These are phyloP conservation scores for Anarhynchus alexandrinus DNA, from an alignment of 2,113 vertebrate species.

Conservation along the genomic window DNA sequence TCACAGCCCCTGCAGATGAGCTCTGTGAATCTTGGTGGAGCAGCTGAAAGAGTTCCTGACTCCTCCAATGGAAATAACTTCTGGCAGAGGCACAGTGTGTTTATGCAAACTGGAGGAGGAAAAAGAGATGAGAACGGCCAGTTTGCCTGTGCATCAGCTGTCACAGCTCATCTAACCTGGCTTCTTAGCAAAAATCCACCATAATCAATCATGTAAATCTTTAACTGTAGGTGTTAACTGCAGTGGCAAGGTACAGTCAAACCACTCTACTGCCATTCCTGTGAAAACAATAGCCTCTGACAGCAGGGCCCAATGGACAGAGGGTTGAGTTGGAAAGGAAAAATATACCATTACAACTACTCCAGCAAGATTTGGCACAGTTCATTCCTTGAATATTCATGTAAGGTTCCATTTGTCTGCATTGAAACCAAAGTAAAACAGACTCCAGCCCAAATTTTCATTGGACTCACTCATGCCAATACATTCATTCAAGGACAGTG, in stretches of 20 bases:
- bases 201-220: neutral
- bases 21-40: constrained; percentile 23
- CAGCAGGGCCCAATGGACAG: neutral
- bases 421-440: neutral
- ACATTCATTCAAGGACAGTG: neutral
- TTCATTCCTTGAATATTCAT: constrained; percentile 25
- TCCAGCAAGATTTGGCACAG: neutral
- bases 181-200: neutral
- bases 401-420: neutral
- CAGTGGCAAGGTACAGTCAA: neutral
- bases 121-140: neutral
- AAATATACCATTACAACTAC: neutral
- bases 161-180: constrained; percentile 17
- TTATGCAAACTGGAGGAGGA: constrained; percentile 5
- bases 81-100: constrained; percentile 15
- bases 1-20: constrained; percentile 26
- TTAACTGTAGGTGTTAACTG: neutral
- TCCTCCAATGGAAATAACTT: constrained; percentile 45
- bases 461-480: neutral
- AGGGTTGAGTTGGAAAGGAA: neutral
- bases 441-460: neutral
- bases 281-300: neutral
- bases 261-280: neutral
- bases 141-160: constrained; percentile 24
- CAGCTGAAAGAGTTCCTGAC: constrained; percentile 30